Conservation (phyloP, 2,888 invertebrate genomes). For the Heliconius aoede region DNA sequence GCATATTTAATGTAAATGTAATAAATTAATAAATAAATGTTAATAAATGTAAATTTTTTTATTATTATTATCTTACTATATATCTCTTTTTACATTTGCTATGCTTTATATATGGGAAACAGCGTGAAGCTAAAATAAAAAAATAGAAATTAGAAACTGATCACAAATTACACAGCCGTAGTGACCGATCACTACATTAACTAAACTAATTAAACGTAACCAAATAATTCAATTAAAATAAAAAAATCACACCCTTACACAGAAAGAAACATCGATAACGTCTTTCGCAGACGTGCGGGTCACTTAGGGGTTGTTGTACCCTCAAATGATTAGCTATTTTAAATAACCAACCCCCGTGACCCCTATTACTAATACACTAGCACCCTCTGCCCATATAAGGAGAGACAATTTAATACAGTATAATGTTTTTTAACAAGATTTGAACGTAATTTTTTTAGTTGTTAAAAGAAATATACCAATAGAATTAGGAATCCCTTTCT, state of each 20-base stretch:
- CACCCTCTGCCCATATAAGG: slow-evolving; percentile 8
- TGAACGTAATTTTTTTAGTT: too few species aligned
- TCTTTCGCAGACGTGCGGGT: slow-evolving; percentile 39
- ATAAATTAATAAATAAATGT: too few species aligned
- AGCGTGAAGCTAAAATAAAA: neutral
- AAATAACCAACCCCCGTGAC: slow-evolving; percentile 23
- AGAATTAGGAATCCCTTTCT: too few species aligned
- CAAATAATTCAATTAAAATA: slow-evolving; percentile 14
- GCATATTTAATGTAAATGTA: too few species aligned
- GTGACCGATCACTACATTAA: neutral
- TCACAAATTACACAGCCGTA: too few species aligned
- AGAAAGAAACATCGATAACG: slow-evolving; percentile 32
- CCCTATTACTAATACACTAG: slow-evolving; percentile 17
- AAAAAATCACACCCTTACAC: slow-evolving; percentile 17
- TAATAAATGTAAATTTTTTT: too few species aligned
- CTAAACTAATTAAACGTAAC: neutral
- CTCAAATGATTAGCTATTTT: slow-evolving; percentile 21
- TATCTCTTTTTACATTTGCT: neutral
- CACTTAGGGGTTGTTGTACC: slow-evolving; percentile 15
- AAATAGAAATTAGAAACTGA: too few species aligned
- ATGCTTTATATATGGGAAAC: neutral
- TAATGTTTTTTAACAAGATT: neutral
- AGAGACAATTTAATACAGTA: neutral
- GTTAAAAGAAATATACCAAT: too few species aligned
- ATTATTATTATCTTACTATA: too few species aligned